Percentiles rank a stretch among this genome's conserved stretches.
Conservation (phyloP, 2,888 invertebrate genomes). For the Empis livida region DNA sequence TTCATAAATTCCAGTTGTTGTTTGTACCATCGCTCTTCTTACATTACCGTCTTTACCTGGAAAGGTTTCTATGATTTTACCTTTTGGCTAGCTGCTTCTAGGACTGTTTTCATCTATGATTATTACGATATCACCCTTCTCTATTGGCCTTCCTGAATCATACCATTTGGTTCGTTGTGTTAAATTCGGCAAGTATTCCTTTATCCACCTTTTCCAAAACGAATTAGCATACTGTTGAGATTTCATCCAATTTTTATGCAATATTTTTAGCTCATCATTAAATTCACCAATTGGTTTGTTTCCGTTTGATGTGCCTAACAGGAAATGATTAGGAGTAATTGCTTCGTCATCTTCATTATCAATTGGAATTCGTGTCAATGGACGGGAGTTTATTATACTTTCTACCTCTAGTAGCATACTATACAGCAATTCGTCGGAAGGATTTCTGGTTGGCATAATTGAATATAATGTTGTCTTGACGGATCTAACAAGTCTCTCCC, state of each 20-base stretch:
- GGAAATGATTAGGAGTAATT: slow-evolving; percentile 17
- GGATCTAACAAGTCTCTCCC: slow-evolving; percentile 9
- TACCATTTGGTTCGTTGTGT: slow-evolving; percentile 11
- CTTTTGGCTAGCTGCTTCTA: slow-evolving; percentile 11
- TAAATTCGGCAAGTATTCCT: slow-evolving; percentile 15
- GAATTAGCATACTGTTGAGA: slow-evolving; percentile 3
- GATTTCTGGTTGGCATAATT: slow-evolving; percentile 10
- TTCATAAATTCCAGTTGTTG: slow-evolving; percentile 2
- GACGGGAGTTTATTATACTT: slow-evolving; percentile 14
- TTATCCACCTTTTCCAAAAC: slow-evolving; percentile 15
- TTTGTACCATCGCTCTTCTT: slow-evolving; percentile 7
- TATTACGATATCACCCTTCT: slow-evolving; percentile 11
- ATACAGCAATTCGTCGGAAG: slow-evolving; percentile 12
- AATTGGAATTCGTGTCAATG: slow-evolving; percentile 4
- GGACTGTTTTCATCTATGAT: slow-evolving; percentile 8
- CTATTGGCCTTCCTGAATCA: slow-evolving; percentile 1
- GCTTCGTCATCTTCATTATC: slow-evolving; percentile 7
- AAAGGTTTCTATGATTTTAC: slow-evolving; percentile 4
- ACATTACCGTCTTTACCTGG: slow-evolving; percentile 8
- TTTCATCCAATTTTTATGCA: slow-evolving; percentile 4
- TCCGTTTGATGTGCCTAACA: slow-evolving; percentile 8
- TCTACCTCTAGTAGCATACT: slow-evolving; percentile 8
- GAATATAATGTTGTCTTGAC: slow-evolving; percentile 9
- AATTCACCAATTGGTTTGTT: background rate
- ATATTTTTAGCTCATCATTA: background rate